Evolutionary conservation across 1,140 invertebrate genomes (phyloP).

Genomic region (Caerostris darwini): DNA sequence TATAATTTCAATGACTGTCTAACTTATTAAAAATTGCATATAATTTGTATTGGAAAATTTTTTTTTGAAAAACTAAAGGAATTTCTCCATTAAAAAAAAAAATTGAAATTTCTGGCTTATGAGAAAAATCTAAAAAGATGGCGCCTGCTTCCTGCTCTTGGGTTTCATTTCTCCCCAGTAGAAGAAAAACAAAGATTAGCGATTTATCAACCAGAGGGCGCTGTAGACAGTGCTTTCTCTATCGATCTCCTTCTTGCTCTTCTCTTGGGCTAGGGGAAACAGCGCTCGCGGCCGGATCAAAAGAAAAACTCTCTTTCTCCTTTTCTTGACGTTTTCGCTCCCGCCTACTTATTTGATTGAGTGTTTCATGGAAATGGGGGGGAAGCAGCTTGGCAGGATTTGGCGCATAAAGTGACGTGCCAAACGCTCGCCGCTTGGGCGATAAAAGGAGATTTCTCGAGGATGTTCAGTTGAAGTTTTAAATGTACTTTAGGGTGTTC

Average conservation of each 20-base stretch:
- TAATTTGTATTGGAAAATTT: background rate
- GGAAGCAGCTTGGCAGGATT: background rate
- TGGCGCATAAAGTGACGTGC: background rate
- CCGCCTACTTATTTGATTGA: slow-evolving; percentile 70
- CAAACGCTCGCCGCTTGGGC: background rate
- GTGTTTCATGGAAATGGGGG: background rate
- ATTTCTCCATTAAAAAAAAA: background rate
- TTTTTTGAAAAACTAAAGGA: background rate
- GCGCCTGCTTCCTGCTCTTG: background rate
- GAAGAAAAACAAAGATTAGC: slow-evolving; percentile 41
- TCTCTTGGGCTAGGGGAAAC: slow-evolving; percentile 54
- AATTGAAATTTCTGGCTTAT: background rate
- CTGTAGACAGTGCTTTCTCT: background rate
- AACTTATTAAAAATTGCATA: background rate
- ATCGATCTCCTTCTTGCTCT: slow-evolving; percentile 71
- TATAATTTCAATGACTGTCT: background rate
- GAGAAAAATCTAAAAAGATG: background rate
- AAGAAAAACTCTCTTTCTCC: slow-evolving; percentile 67
- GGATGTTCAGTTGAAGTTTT: background rate
- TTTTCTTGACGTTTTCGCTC: slow-evolving; percentile 71
- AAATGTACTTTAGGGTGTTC: background rate
- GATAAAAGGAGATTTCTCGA: background rate
- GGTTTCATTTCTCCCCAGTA: slow-evolving; percentile 15
- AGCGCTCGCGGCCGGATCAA: slow-evolving; percentile 40
- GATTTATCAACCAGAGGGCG: slow-evolving; percentile 58